These are phyloP conservation scores for Hoplias malabaricus DNA, from an alignment of 2,113 vertebrate genomes.

Conservation along the genomic window DNA sequence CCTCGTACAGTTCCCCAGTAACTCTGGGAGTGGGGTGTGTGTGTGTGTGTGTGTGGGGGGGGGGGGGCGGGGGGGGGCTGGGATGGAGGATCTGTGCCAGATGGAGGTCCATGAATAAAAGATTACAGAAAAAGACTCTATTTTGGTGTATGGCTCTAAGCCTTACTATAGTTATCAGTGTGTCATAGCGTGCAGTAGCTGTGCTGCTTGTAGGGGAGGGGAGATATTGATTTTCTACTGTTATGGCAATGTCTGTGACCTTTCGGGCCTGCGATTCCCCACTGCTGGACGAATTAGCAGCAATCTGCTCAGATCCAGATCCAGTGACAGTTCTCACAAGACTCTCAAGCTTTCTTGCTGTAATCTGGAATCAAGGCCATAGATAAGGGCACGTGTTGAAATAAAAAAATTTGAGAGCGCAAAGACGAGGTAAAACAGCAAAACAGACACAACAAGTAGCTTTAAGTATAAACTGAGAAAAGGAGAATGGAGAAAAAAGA, in stretches of 20 bases:
- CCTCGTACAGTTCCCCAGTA: slow-evolving; percentile 8
- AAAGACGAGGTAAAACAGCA: too few relatives aligned
- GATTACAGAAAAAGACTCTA: slow-evolving; percentile 36
- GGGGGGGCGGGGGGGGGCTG: slow-evolving; percentile 17
- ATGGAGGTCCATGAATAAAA: slow-evolving; percentile 51
- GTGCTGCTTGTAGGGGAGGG: neutral
- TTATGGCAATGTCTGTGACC: neutral
- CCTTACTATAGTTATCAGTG: neutral
- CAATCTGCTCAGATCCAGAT: neutral
- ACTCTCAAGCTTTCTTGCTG: neutral
- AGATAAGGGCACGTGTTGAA: too few relatives aligned
- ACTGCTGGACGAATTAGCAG: neutral
- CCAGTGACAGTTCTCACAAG: neutral
- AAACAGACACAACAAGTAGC: too few relatives aligned
- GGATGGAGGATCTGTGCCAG: slow-evolving; percentile 28
- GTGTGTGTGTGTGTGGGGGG: too few relatives aligned
- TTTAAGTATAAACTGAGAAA: too few relatives aligned
- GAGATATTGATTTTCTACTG: slow-evolving; percentile 9
- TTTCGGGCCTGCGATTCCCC: neutral
- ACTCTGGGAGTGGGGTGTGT: too few relatives aligned
- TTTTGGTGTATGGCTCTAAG: slow-evolving; percentile 21
- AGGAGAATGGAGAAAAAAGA: neutral
- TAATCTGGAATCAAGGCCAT: neutral
- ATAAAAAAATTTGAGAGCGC: too few relatives aligned
- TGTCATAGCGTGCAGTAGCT: neutral